Evolutionary conservation across 2,113 vertebrate genomes (phyloP), one percentile per base, ranked within the genome.

Genomic region (Thalassarche chlororhynchos): DNA sequence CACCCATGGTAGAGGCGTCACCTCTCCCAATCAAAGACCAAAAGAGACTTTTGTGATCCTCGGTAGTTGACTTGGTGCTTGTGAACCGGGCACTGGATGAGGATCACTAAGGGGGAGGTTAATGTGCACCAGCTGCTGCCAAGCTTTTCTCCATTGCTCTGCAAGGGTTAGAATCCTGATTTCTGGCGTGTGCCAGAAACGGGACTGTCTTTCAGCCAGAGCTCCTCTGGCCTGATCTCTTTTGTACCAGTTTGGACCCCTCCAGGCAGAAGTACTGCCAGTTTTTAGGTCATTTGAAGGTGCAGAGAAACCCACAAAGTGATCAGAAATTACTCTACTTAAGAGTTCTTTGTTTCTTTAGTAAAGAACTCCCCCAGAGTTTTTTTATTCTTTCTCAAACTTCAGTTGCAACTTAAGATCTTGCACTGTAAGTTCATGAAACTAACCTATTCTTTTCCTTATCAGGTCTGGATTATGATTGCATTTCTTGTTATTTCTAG

Each of bases 401-500:
- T 76, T 61, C 25, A 64, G 9, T 60, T 93, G 32, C 29, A 47
- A n/a, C 8, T n/a, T 47, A n/a, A 47, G 20, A 58, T 52, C 34
- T 84, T 86, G 29, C 0, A 1, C 40, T 85, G 36, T 40, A 66
- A 86, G 8, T 76, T 85, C 69, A 42, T 40, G 69, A 62, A 77
- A 60, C 20, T 28, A 74, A 46, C 10, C 17, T 60, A 9, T 46
- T 58, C 2, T 87, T 71, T 78, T 68, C 38, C 64, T 31, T 51
- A 20, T 51, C 17, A 42, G n/a, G 12, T 66, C 26, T 74, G 54
- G 64, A 88, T 76, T 71, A 54, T 75, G 40, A 71, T 6, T 89
- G 36, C n/a, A 61, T 95, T 90, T 93, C 40, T 93, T 84, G 23
- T 82, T 93, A 24, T 90, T 91, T 86, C 36, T 89, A 97, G 96